Base-by-base conservation (phyloP, 2,888 invertebrate species). In the Aphodius granarius region DNA sequence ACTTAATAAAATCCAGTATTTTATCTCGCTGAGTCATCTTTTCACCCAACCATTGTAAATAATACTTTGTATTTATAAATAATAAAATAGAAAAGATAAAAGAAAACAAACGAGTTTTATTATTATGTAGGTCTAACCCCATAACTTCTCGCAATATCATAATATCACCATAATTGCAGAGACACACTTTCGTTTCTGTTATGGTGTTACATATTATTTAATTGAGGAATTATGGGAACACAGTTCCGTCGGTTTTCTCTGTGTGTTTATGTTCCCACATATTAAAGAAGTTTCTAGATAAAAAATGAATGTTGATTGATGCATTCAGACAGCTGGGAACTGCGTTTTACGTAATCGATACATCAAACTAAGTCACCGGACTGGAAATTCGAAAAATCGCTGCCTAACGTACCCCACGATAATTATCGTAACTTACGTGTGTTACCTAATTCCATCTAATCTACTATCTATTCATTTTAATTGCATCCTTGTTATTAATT, bases 11-110 rank as follows among this genome's bases (percentile, higher is more conserved):
- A 43, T 71, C 73, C 76, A 77, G 76, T 77, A 77, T 75, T 77
- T 68, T 72, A 74, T 75, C 75, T 75, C 75, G 74, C 72, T 73
- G 16, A 72, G 68, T 72, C 43, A 43, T 43, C 43, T 43, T 43
- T 43, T 43, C 43, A 43, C 43, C 1, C n/a, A 70, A 73, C 63
- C 71, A 70, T 63, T 76, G 73, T 76, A 78, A 77, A 77, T 76
- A 79, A 75, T 73, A 71, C 68, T 76, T 74, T 76, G 70, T 66
- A 73, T 71, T 77, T 74, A 77, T 74, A 74, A 65, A 68, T 74
- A 65, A 68, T 74, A 78, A 74, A 72, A 72, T 75, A 75, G 72
- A 66, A 72, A 68, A 75, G 22, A 68, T 65, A 65, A 65, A 65
- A n/a, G n/a, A n/a, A n/a, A n/a, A n/a, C n/a, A n/a, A n/a, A 6